Evolutionary conservation across 2,888 invertebrate species (phyloP).

Genomic region (Acrobasis suavella): DNA sequence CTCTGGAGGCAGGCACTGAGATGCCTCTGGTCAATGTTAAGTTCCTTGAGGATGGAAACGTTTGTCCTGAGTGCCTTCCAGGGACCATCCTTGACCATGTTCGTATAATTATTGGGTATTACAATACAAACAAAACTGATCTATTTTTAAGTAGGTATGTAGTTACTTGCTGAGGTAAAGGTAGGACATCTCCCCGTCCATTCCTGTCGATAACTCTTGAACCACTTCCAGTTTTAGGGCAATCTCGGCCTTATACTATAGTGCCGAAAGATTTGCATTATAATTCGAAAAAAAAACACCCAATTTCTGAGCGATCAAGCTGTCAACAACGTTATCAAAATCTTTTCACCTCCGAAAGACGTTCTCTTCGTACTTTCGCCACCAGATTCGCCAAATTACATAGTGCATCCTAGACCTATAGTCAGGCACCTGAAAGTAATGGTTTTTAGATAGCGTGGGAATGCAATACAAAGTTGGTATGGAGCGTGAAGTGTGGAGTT

Average conservation of each 20-base stretch:
- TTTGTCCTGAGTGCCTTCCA: too few species aligned
- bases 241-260: background rate
- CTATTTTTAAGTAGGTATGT: too few species aligned
- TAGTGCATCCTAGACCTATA: background rate
- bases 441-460: slow-evolving; percentile 16
- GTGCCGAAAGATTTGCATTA: background rate
- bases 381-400: slow-evolving; percentile 4
- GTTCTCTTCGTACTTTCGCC: slow-evolving; percentile 8
- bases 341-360: background rate
- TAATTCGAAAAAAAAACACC: background rate
- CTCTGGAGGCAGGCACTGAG: too few species aligned
- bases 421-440: slow-evolving; percentile 14
- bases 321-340: background rate
- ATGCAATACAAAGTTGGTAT: background rate
- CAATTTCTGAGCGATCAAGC: background rate
- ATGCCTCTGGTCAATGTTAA: too few species aligned
- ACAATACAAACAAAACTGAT: too few species aligned
- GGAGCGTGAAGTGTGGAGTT: background rate
- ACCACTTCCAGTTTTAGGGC: background rate
- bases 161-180: too few species aligned
- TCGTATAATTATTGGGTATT: too few species aligned
- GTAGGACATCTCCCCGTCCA: too few species aligned
- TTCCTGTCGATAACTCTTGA: too few species aligned
- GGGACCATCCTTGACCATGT: too few species aligned
- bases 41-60: too few species aligned